Base-by-base conservation (phyloP, 2,888 invertebrate species). In the Drosophila anomelani region DNA sequence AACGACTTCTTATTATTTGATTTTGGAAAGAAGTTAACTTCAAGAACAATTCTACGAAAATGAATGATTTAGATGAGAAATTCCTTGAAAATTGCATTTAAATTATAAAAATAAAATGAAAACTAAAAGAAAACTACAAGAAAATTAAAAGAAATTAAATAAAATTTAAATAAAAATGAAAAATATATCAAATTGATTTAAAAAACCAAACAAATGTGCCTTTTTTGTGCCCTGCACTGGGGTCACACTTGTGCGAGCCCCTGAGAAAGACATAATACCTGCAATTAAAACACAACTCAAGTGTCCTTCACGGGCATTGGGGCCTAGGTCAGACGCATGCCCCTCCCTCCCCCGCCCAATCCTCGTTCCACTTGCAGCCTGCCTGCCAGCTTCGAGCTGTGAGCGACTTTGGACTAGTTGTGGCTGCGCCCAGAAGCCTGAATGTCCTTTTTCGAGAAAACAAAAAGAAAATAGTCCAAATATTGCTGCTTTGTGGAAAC, bases 201-300 rank as follows among this genome's bases (percentile, higher is more conserved):
- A 29, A 5, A 5, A n/a, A 1, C 3, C 4, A 10, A 2, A 10
- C 10, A 4, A 4, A 17, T 0, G 5, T 17, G 4, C 8, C 17
- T 32, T 12, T 49, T 32, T 26, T 23, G 23, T 34, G 12, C 17
- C 0, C n/a, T 54, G 61, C 20, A 55, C 34, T 51, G 54, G 58
- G 71, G 57, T 71, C 58, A 71, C 84, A 80, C 79, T 88, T 81
- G 78, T 84, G 58, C 41, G 63, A 69, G 68, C 75, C 69, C 75
- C 73, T 71, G 59, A 83, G 78, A 78, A 88, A 84, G 81, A 85
- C 89, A 85, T 85, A 85, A 85, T 85, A 85, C 89, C 89, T 91
- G 90, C 90, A 90, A 90, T 90, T 91, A 91, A 90, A 89, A 86
- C 81, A 79, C 79, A 80, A 74, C 82, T 80, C 76, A 84, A 88